phyloP scores from a whole-genome alignment of 2,888 invertebrate species.

The Tolmerus cingulatus region DNA sequence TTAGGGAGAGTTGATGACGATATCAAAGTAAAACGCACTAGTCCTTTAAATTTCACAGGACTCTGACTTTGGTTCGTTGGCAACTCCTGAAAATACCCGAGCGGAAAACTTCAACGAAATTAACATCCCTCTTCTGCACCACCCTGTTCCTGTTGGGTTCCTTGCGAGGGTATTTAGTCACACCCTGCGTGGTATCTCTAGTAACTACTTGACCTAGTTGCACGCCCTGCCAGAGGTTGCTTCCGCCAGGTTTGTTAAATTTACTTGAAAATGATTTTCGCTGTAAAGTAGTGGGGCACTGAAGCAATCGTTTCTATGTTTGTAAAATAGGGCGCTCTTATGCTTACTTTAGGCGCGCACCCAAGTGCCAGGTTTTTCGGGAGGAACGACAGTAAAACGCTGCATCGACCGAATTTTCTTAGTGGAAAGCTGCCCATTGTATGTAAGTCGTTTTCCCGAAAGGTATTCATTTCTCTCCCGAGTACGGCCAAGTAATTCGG shows the following conservation, averaged over 20 bases:
- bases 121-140: not conserved
- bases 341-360: not conserved
- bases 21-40: not conserved
- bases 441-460: not conserved
- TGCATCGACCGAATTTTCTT: not conserved
- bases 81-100: not conserved
- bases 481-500: not conserved
- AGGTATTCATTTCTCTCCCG: not conserved
- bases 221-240: not conserved
- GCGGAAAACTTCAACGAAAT: not conserved
- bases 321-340: not conserved
- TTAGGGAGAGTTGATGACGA: not conserved
- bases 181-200: not conserved
- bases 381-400: not conserved
- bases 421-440: not conserved
- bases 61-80: not conserved
- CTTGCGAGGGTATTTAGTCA: not conserved
- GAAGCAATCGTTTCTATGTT: not conserved
- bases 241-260: not conserved
- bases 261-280: not conserved
- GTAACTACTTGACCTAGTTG: not conserved
- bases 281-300: not conserved
- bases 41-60: not conserved
- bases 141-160: not conserved
- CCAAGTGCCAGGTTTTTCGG: not conserved